Evolutionary conservation across 2,113 vertebrate genomes (phyloP).

Genomic region (Ginglymostoma cirratum): DNA sequence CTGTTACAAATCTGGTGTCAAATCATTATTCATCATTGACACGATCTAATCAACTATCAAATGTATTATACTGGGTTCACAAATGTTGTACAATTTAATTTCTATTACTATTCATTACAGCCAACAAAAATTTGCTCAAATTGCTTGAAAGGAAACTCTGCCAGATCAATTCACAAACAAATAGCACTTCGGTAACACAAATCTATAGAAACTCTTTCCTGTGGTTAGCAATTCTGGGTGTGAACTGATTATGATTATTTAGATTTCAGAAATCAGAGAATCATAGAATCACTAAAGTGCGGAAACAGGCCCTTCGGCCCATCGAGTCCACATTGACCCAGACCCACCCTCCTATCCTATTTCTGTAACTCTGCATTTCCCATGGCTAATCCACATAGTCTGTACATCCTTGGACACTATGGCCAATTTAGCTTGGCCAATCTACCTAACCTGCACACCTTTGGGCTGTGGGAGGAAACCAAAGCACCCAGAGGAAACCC

Average conservation of each 20-base stretch:
- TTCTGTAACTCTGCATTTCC: too few relatives aligned
- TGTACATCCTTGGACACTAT: too few relatives aligned
- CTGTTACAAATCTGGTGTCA: not conserved
- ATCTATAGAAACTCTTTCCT: not conserved
- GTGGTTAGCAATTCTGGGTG: not conserved
- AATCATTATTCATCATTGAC: not conserved
- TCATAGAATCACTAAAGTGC: too few relatives aligned
- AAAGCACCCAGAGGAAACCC: too few relatives aligned
- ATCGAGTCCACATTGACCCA: too few relatives aligned
- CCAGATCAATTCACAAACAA: not conserved
- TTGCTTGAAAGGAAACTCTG: not conserved
- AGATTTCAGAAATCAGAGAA: not conserved
- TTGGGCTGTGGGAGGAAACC: too few relatives aligned
- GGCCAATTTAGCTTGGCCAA: too few relatives aligned
- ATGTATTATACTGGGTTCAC: not conserved
- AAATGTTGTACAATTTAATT: not conserved
- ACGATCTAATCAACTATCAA: not conserved
- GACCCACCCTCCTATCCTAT: too few relatives aligned
- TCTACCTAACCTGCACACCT: too few relatives aligned
- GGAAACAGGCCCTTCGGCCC: too few relatives aligned
- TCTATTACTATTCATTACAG: not conserved
- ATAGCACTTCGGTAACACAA: not conserved
- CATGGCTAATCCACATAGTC: too few relatives aligned
- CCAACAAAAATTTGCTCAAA: not conserved
- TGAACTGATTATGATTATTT: not conserved